Conservation (phyloP, 2,113 vertebrate genomes). For the Vulpes ferrilata region DNA sequence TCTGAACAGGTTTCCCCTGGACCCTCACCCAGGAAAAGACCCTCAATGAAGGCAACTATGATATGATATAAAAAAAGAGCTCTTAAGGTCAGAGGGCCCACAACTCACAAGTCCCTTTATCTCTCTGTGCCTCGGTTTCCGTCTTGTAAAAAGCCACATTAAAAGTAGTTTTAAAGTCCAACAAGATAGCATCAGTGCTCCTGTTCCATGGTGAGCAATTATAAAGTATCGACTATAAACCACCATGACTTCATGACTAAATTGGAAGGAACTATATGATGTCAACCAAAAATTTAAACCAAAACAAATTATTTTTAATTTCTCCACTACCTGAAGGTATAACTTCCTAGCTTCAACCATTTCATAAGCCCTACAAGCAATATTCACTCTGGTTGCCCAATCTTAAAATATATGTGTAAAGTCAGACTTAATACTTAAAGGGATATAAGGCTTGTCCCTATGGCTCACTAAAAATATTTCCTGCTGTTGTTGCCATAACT, state of each 20-base stretch:
- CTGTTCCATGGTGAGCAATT: neutral
- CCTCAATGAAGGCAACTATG: neutral
- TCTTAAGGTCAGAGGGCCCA: neutral
- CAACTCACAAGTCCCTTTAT: neutral
- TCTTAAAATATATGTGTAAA: neutral
- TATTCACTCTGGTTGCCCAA: neutral
- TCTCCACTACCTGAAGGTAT: neutral
- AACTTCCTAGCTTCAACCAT: neutral
- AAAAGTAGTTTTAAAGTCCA: conserved; percentile 34
- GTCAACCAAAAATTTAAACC: neutral
- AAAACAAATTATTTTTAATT: conserved; percentile 11
- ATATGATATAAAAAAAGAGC: neutral
- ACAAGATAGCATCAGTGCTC: neutral
- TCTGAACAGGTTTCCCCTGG: neutral
- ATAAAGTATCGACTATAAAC: neutral
- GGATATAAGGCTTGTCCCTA: neutral
- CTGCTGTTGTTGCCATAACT: conserved; percentile 10
- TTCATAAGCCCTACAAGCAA: neutral
- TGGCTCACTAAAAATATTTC: conserved; percentile 57
- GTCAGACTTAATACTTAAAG: neutral
- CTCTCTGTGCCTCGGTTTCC: neutral
- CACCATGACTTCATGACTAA: neutral
- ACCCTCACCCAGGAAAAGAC: neutral
- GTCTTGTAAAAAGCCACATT: conserved; percentile 1
- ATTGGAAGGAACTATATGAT: neutral